Evolutionary conservation across 1,140 invertebrate genomes (phyloP).

Genomic region (Pantala flavescens): DNA sequence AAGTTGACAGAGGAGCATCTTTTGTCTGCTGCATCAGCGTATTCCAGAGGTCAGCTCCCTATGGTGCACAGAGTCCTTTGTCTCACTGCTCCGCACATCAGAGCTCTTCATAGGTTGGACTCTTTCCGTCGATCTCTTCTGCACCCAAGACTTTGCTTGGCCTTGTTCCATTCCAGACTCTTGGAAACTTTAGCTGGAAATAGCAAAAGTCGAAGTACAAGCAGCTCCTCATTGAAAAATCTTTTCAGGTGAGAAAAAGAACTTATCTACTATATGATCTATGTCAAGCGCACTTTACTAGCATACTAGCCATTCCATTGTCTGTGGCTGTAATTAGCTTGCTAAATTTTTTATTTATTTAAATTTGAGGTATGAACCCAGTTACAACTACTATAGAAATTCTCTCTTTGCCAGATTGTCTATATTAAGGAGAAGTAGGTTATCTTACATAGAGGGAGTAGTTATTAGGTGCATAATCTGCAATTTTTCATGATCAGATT

Average conservation of each 20-base stretch:
- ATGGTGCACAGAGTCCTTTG: conserved; percentile 61
- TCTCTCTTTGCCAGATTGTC: too few species aligned
- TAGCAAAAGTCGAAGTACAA: not conserved
- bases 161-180: conserved; percentile 52
- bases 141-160: conserved; percentile 56
- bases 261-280: too few species aligned
- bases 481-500: too few species aligned
- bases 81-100: conserved; percentile 49
- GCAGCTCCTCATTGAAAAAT: not conserved
- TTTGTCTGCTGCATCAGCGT: conserved; percentile 67
- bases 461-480: too few species aligned
- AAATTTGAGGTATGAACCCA: too few species aligned
- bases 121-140: conserved; percentile 55
- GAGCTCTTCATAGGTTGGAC: conserved; percentile 54
- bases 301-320: too few species aligned
- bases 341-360: too few species aligned
- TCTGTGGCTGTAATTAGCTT: too few species aligned
- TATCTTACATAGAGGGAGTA: too few species aligned
- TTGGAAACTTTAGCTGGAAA: conserved; percentile 48
- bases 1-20: conserved; percentile 69
- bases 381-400: too few species aligned
- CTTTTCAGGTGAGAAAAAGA: not conserved
- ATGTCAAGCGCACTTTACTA: too few species aligned
- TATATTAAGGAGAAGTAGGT: too few species aligned
- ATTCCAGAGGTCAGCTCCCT: conserved; percentile 65